These are phyloP conservation scores for Drosophila kanapiae DNA, from an alignment of 1,140 invertebrate species.

Conservation along the genomic window DNA sequence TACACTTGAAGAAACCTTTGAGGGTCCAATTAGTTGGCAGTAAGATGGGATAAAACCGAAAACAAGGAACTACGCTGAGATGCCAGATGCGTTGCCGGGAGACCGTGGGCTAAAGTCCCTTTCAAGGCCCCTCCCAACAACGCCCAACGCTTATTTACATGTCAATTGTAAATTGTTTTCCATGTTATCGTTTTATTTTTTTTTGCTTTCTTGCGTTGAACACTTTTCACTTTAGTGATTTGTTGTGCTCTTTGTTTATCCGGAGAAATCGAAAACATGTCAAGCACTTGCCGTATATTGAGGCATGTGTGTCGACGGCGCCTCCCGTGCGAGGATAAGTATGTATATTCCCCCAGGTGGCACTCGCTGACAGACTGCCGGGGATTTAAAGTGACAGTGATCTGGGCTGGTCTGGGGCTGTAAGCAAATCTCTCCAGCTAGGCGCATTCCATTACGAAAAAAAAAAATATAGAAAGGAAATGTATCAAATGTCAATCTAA, in stretches of 20 bases:
- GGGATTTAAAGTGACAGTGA: constrained; percentile 63
- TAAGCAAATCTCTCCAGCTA: constrained; percentile 38
- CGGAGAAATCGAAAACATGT: constrained; percentile 74
- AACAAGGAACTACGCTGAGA: background rate
- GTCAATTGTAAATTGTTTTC: constrained; percentile 83
- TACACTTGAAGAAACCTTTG: background rate
- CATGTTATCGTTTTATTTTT: constrained; percentile 60
- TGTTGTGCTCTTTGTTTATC: constrained; percentile 61
- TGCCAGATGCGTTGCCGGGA: constrained; percentile 40
- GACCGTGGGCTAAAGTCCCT: background rate
- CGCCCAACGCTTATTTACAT: constrained; percentile 67
- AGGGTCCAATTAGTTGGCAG: background rate
- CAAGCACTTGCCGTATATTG: constrained; percentile 64
- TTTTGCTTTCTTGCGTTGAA: constrained; percentile 10
- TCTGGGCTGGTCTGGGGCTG: constrained; percentile 17
- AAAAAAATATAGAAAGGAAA: constrained; percentile 31
- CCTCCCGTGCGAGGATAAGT: constrained; percentile 17
- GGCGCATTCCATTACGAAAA: constrained; percentile 25
- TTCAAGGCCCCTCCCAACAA: background rate
- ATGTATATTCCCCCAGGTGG: constrained; percentile 58
- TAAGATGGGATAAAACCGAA: background rate
- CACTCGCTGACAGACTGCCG: constrained; percentile 62
- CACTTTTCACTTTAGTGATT: constrained; percentile 58
- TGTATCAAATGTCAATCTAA: constrained; percentile 85
- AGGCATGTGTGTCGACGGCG: constrained; percentile 46